phyloP scores from a whole-genome alignment of 2,113 vertebrate genomes.

The Furnarius figulus region DNA sequence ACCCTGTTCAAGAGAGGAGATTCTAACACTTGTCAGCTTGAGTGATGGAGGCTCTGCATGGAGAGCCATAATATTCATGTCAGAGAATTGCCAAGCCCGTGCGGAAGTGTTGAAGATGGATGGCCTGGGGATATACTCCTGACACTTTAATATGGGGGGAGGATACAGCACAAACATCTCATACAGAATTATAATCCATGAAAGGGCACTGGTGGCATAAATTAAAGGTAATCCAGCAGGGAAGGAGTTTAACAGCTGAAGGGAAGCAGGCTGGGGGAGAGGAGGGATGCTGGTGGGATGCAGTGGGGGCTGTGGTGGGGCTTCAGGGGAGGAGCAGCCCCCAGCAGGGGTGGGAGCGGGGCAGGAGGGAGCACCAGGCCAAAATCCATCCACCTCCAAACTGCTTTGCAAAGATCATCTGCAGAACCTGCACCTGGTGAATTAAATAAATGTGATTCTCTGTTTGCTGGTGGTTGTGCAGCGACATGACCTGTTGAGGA shows the following conservation, averaged over 20 bases:
- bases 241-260: neutral
- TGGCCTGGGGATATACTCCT: constrained; percentile 55
- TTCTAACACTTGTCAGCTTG: constrained; percentile 63
- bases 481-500: accelerated
- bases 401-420: neutral
- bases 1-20: constrained; percentile 58
- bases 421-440: neutral
- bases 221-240: constrained; percentile 9
- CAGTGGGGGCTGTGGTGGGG: neutral
- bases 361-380: neutral
- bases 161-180: constrained; percentile 35
- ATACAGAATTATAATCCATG: constrained; percentile 48
- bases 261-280: neutral
- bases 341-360: neutral
- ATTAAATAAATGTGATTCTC: accelerated
- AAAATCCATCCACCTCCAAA: neutral
- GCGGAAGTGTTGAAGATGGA: constrained; percentile 68
- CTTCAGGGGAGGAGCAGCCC: neutral
- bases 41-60: constrained; percentile 60
- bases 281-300: neutral
- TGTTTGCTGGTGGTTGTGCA: neutral
- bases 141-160: constrained; percentile 60
- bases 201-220: constrained; percentile 29
- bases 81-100: constrained; percentile 64
- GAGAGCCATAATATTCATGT: constrained; percentile 76